Conservation (phyloP, 2,888 invertebrate species). For the Hypsopygia costalis region DNA sequence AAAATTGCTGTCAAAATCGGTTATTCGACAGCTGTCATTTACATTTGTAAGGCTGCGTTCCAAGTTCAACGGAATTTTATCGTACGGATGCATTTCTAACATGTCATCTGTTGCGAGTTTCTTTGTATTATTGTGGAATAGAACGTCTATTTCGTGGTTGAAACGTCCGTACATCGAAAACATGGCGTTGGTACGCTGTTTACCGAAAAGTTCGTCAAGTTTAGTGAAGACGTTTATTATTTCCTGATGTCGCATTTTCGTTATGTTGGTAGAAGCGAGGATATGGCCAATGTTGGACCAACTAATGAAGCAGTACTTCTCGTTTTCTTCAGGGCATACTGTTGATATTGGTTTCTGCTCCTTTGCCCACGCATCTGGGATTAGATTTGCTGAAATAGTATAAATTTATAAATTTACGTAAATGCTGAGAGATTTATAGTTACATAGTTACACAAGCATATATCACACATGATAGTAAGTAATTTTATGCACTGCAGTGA, state of each 20-base stretch:
- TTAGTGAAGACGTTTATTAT: conserved; percentile 85
- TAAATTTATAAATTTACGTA: not conserved
- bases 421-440: too few relatives aligned
- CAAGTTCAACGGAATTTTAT: conserved; percentile 57
- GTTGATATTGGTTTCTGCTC: conserved; percentile 64
- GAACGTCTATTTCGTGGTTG: conserved; percentile 81
- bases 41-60: conserved; percentile 44
- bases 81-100: conserved; percentile 51
- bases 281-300: conserved; percentile 86
- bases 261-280: conserved; percentile 80
- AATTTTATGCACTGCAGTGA: too few relatives aligned
- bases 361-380: conserved; percentile 61
- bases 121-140: conserved; percentile 83
- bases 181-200: conserved; percentile 77
- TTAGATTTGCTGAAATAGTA: conserved; percentile 45
- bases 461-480: too few relatives aligned
- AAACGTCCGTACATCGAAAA: conserved; percentile 86
- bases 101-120: conserved; percentile 43
- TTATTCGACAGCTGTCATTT: conserved; percentile 35
- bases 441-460: too few relatives aligned
- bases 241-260: conserved; percentile 82
- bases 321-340: conserved; percentile 79
- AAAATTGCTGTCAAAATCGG: conserved; percentile 36
- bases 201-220: conserved; percentile 86
- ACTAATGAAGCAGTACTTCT: conserved; percentile 80